A percentile compares a stretch with the other conserved stretches of the same genome.
Conservation (phyloP, 2,797 vertebrate genomes). For the Pseudomugil tenellus region DNA sequence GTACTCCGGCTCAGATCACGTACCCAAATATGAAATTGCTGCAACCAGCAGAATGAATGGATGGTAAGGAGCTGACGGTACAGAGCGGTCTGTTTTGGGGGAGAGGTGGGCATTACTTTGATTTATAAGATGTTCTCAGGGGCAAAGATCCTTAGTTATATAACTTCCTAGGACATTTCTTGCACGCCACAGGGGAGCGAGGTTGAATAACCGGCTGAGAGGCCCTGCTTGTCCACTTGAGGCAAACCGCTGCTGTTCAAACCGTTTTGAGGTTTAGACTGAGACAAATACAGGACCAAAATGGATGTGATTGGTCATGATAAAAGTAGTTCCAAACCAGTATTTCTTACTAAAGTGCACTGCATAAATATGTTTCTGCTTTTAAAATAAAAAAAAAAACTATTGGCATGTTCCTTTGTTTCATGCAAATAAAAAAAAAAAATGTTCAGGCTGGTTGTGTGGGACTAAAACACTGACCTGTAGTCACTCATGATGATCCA, state of each 20-base stretch:
- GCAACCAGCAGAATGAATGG: constrained; percentile 15
- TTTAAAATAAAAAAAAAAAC: constrained; percentile 46
- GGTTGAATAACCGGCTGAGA: constrained; percentile 54
- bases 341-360: constrained; percentile 27
- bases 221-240: constrained; percentile 30
- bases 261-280: constrained; percentile 59
- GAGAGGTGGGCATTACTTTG: constrained; percentile 13
- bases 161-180: constrained; percentile 70
- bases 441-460: constrained; percentile 1
- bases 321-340: constrained; percentile 40
- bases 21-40: constrained; percentile 51
- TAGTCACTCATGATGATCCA: not conserved
- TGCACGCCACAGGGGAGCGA: constrained; percentile 44
- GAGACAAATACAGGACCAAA: not conserved
- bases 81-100: not conserved
- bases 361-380: constrained; percentile 24
- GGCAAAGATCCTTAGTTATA: constrained; percentile 63
- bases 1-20: constrained; percentile 32
- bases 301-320: not conserved
- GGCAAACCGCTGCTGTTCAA: constrained; percentile 68
- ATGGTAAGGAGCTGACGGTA: not conserved
- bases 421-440: no score
- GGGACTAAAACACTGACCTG: not conserved
- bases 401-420: constrained; percentile 22
- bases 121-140: constrained; percentile 43